phyloP scores from a whole-genome alignment of 2,797 vertebrate genomes.

The Fistularia commersonii region DNA sequence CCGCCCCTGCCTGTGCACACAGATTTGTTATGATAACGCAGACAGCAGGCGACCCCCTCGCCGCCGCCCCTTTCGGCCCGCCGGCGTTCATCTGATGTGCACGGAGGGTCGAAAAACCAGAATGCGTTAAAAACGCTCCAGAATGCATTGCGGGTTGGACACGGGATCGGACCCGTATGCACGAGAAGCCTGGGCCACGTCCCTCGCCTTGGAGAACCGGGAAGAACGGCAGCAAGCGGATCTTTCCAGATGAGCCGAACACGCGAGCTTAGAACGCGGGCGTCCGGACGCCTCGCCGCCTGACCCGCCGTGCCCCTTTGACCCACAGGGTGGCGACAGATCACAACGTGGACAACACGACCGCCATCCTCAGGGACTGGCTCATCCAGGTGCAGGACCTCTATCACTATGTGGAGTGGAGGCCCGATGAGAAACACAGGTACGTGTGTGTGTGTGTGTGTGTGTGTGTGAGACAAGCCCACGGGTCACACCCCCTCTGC shows the following conservation, averaged over 20 bases:
- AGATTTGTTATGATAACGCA: conserved; percentile 60
- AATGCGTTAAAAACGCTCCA: too few species aligned
- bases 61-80: conserved; percentile 21
- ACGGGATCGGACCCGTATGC: too few species aligned
- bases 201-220: too few species aligned
- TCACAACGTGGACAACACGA: conserved; percentile 86
- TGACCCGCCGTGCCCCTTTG: neutral
- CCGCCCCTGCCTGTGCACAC: conserved; percentile 17
- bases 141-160: too few species aligned
- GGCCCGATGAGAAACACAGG: conserved; percentile 82
- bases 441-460: conserved; percentile 23
- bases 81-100: too few species aligned
- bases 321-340: conserved; percentile 86
- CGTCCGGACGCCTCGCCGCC: neutral
- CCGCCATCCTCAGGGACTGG: conserved; percentile 83
- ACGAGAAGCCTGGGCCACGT: too few species aligned
- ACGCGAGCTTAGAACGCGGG: too few species aligned
- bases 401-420: conserved; percentile 91
- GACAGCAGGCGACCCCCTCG: conserved; percentile 37
- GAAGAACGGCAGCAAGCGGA: too few species aligned
- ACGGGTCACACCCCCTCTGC: conserved; percentile 12
- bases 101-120: neutral
- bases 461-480: neutral
- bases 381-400: conserved; percentile 80
- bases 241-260: too few species aligned